These are phyloP conservation scores for Gopherus evgoodei DNA, from an alignment of 2,113 vertebrate genomes.

Conservation along the genomic window DNA sequence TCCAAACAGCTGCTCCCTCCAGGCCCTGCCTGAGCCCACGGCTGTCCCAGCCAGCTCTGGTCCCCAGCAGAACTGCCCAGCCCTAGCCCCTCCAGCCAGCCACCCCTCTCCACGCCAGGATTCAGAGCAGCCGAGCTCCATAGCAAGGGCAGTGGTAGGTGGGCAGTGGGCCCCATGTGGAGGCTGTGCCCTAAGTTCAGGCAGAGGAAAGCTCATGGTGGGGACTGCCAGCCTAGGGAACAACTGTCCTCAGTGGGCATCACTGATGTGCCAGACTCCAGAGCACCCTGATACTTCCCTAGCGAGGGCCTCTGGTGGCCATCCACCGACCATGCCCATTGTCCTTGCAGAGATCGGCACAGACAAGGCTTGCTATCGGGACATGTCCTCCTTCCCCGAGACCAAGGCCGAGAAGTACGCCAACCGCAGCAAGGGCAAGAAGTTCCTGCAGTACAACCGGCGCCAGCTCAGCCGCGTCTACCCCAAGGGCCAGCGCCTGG, in stretches of 20 bases:
- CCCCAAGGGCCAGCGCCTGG: slow-evolving; percentile 94
- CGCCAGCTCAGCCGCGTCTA: slow-evolving; percentile 98
- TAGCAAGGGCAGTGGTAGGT: not conserved
- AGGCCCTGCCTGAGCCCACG: not conserved
- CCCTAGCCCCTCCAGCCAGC: not conserved
- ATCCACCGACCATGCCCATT: not conserved
- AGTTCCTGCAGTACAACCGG: slow-evolving; percentile 97
- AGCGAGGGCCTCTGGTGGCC: accelerated
- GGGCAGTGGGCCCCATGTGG: not conserved
- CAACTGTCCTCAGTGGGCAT: not conserved
- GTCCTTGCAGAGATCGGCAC: slow-evolving; percentile 91
- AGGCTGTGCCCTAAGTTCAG: not conserved
- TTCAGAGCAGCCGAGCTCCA: accelerated
- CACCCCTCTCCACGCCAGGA: not conserved
- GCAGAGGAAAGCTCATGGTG: accelerated
- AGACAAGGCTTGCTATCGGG: slow-evolving; percentile 93
- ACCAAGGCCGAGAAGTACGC: slow-evolving; percentile 98
- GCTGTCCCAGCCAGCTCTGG: not conserved
- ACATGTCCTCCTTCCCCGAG: slow-evolving; percentile 99
- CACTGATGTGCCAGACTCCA: not conserved
- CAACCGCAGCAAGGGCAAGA: slow-evolving; percentile 96
- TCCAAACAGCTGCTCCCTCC: not conserved
- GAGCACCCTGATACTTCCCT: not conserved
- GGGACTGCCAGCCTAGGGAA: not conserved
- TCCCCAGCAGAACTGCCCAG: not conserved